Evolutionary conservation across 2,888 invertebrate genomes (phyloP), one percentile per base, ranked within the genome.

Genomic region (Acronicta aceris): DNA sequence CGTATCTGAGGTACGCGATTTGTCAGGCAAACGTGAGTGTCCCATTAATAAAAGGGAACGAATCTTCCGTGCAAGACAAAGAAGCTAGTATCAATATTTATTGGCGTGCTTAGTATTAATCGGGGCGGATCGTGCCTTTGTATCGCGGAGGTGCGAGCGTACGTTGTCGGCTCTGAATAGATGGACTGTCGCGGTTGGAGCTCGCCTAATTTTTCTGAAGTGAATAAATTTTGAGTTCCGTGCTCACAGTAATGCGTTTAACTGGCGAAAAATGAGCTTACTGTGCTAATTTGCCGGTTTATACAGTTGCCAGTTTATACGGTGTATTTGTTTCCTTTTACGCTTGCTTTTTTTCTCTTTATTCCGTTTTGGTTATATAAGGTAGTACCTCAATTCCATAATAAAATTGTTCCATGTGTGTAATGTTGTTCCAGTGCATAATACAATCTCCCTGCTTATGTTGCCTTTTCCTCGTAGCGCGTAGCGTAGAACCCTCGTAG

Each of bases 61-160:
- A 91, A 92, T 90, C 89, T 87, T 85, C 88, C 87, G 86, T 87
- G 86, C 86, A 90, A 94, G 92, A 93, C 93, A 93, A 93, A 93
- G 93, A 88, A 93, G 89, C 89, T 83, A 84, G 90, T 89, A 89
- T 91, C 92, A 89, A 92, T 94, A 94, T 94, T 94, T 94, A 94
- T 94, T 91, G 93, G 90, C 86, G 90, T 90, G 89, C 93, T 94
- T 93, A 92, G 90, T 92, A 94, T 93, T 94, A 94, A 94, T 94
- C 94, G 92, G 86, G 84, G 82, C 73, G 85, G 89, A 90, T 91
- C 88, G 89, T 86, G 88, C 74, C 85, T 52, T 65, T 78, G 82
- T 92, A 92, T 92, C 89, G 89, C 86, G 83, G 83, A 79, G 56
- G 53, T 50, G 81, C 82, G 83, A 73, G 81, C 77, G 78, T 62